Evolutionary conservation across 2,888 invertebrate genomes (phyloP), one percentile per base, ranked within the genome.

Genomic region (Xylocampa areola): DNA sequence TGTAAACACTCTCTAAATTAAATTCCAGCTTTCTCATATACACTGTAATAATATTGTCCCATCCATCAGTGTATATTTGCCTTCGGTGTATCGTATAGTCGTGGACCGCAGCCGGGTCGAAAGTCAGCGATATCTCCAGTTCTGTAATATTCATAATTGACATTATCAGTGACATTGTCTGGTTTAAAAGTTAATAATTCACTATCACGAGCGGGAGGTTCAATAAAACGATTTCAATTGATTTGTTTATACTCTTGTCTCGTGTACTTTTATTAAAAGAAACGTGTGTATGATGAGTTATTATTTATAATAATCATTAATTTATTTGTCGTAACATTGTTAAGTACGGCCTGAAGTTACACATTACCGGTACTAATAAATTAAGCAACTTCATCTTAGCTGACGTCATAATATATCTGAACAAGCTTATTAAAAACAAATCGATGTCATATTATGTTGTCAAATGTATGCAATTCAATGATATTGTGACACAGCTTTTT

Each of bases 81-180:
- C 43, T 45, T 35, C 37, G 67, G 61, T 49, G 30, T 16, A 37
- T 62, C 66, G 68, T 36, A 32, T 44, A 32, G 37, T 55, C 40
- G 58, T 36, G 55, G 35, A 47, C 33, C 7, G 51, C 47, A 40
- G 43, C 57, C 47, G 13, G 48, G 40, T 16, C 40, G 44, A 29
- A 8, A 44, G 68, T 68, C 66, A 68, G 57, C 59, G 54, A 66
- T 69, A 51, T 62, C 55, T 53, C 55, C 62, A 16, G 16, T 33
- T n/a, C 71, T 72, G 71, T 8, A 72, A 72, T 63, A 69, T 51
- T 51, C 13, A 52, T 53, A 49, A 50, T 36, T 35, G 13, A 33
- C 45, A 32, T 62, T 58, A 67, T 63, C 44, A 63, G 25, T 32
- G 13, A 33, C 19, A 10, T 8, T 41, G 29, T n/a, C 43, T 62